A percentile compares a stretch with the other conserved stretches of the same genome.
Conservation (phyloP, 2,888 invertebrate genomes). For the Dexiosoma caninum region DNA sequence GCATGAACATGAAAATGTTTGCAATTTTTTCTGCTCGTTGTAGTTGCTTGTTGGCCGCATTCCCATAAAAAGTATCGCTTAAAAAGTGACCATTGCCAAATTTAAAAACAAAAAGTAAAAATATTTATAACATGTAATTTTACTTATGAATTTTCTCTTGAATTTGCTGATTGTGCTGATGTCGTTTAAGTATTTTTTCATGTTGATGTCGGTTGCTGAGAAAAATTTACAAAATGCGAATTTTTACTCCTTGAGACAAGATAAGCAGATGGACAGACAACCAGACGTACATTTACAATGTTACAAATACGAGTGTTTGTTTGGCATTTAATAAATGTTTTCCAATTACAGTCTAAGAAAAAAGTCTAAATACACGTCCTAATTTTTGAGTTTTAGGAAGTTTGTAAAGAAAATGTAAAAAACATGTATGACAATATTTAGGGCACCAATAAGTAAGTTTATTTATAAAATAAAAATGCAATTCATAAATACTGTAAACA, state of each 20-base stretch:
- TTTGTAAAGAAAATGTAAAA: no score
- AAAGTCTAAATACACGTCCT: no score
- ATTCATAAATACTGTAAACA: no score
- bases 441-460: no score
- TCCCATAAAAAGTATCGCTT: slow-evolving; percentile 47
- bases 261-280: not conserved
- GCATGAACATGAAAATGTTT: slow-evolving; percentile 34
- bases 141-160: slow-evolving; percentile 3
- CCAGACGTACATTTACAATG: not conserved
- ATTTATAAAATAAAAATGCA: no score
- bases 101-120: slow-evolving; percentile 16
- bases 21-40: not conserved
- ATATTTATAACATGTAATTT: slow-evolving; percentile 20
- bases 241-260: not conserved
- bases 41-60: slow-evolving; percentile 34
- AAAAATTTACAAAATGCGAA: not conserved
- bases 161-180: not conserved
- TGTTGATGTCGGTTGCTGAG: not conserved
- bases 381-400: no score
- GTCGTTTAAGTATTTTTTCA: not conserved
- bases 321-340: not conserved
- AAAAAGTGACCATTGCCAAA: slow-evolving; percentile 55
- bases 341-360: no score
- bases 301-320: not conserved
- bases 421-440: no score